Conservation (phyloP, 2,113 vertebrate species). For the Notarius quadriscutis region DNA sequence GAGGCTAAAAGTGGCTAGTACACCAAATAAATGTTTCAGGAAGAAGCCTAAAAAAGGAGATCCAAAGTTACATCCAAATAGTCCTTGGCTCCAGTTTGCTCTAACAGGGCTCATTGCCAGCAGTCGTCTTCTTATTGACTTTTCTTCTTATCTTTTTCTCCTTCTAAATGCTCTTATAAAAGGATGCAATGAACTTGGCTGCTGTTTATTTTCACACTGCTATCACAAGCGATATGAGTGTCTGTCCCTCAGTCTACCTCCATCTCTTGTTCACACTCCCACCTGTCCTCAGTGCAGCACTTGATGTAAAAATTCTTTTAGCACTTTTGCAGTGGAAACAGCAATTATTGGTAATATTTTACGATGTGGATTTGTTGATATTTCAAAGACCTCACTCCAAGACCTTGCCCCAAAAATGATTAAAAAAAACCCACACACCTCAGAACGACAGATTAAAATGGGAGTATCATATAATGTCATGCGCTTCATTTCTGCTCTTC, state of each 20-base stretch:
- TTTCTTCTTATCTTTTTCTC: slow-evolving; percentile 8
- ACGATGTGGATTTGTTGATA: neutral
- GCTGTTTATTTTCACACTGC: neutral
- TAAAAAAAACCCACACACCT: neutral
- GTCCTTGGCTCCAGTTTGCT: neutral
- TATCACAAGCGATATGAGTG: neutral
- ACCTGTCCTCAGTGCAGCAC: neutral
- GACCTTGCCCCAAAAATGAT: neutral
- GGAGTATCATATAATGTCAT: neutral
- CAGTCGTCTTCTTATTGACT: neutral
- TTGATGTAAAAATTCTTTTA: neutral
- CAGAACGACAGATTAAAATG: neutral
- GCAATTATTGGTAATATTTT: neutral
- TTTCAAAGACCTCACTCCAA: neutral
- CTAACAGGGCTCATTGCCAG: neutral
- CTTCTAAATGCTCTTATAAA: neutral
- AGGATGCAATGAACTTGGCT: neutral
- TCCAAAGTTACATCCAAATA: neutral
- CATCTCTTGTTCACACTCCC: neutral
- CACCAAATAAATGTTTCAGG: neutral
- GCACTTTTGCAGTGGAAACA: neutral
- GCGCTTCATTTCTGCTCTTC: neutral
- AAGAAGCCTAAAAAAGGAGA: neutral
- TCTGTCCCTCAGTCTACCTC: neutral
- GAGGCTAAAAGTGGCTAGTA: neutral